Evolutionary conservation across 2,888 invertebrate species (phyloP), one percentile per base, ranked within the genome.

Genomic region (Drosophila mettleri): DNA sequence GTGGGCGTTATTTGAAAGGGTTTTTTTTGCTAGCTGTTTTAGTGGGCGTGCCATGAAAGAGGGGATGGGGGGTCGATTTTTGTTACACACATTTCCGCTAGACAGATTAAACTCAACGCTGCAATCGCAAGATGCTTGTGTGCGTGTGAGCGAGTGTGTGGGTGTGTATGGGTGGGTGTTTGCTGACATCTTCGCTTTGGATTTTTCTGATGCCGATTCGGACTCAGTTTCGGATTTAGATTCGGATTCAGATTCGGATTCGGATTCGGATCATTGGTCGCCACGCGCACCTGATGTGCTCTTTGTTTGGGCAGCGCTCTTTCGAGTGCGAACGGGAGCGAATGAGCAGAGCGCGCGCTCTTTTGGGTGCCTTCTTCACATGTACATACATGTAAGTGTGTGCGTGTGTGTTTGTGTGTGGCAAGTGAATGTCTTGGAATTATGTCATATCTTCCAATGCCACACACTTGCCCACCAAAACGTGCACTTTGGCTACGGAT

Each of bases 381-480:
- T 14, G 24, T 18, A 27, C 27, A 27, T 1, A n/a, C 22, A 18
- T 1, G 18, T 29, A 12, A 12, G 7, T 24, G 22, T 36, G 16
- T 12, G 16, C 31, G 22, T 24, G n/a, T 16, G n/a, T 34, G 12
- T 16, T 41, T 36, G 27, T 66, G 60, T 67, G 63, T 58, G 72
- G 75, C 75, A 74, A 71, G 72, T 74, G 82, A 78, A 76, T 76
- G 78, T 76, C 82, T 82, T 80, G 86, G 77, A 87, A 87, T 87
- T 87, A 87, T 89, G 89, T 87, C 86, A 87, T 89, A 89, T 83
- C 77, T 83, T 77, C 77, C 70, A 78, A 74, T 71, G 62, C 71
- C 66, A 78, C 70, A 81, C 71, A 79, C 75, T 74, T 65, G 58
- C 57, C n/a, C 12, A 46, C 53, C 45, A 64, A 83, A 72, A 78